Evolutionary conservation across 2,113 vertebrate genomes (phyloP), one percentile per base, ranked within the genome.

Genomic region (Arenaria interpres): DNA sequence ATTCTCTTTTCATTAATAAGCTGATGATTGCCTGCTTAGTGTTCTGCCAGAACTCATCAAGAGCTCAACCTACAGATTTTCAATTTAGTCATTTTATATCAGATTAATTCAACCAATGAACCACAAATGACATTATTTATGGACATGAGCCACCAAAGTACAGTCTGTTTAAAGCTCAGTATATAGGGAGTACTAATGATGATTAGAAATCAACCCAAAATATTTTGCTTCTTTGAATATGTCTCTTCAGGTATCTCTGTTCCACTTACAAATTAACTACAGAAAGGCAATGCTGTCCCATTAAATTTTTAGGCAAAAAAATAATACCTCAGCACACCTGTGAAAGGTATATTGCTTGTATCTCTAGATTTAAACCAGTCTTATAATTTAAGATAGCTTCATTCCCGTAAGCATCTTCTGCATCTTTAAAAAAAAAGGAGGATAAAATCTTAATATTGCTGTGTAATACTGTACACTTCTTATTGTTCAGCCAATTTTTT

Each of bases 71-170:
- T 71, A 56, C 66, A 84, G 83, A 81, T 96, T 96, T 97, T 96
- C 88, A 95, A 27, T 96, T 96, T 91, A 94, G 88, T 91, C 9
- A 32, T 97, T 98, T 97, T 94, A 54, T 89, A 85, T 96, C 75
- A 88, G 79, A 94, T 96, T 96, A 85, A 94, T 96, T 97, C 74
- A 92, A 83, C 68, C 94, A 94, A 6, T 83, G 96, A 96, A 92
- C 93, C 78, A 32, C 72, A 9, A 96, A 93, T 97, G 88, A 79
- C 91, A 76, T 96, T 97, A 83, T 96, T 97, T 92, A 96, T 95
- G 88, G 85, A 45, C 71, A 81, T 24, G n/a, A 77, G 50, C 79
- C 81, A 92, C 82, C 24, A 25, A 76, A 78, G 83, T 74, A 73
- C 72, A 89, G 51, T 91, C 87, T 95, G 51, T 83, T 88, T 89